Conservation (phyloP, 1,140 invertebrate species). For the Zaprionus camerounensis region DNA sequence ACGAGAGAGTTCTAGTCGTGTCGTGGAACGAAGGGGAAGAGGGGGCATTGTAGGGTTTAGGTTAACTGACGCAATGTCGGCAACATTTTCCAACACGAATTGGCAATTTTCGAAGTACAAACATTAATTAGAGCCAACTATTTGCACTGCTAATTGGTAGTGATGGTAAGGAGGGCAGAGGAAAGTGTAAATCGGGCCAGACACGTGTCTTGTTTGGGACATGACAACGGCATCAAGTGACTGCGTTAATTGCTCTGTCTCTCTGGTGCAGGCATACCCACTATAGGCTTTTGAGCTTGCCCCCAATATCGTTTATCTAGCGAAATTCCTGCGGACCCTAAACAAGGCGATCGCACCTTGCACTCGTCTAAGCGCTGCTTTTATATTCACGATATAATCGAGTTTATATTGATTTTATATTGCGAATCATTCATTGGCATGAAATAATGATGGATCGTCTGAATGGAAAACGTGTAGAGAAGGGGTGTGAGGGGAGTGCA, state of each 20-base stretch:
- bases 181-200: not conserved
- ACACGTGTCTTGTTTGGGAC: conserved; percentile 19
- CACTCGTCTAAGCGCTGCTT: conserved; percentile 1
- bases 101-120: conserved; percentile 48
- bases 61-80: conserved; percentile 23
- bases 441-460: conserved; percentile 7
- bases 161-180: not conserved
- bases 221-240: conserved; percentile 16
- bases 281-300: not conserved
- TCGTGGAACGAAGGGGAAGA: not conserved
- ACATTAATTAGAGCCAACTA: conserved; percentile 45
- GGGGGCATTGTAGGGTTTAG: not conserved
- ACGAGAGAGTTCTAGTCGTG: not conserved
- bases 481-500: not conserved
- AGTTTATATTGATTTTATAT: conserved; percentile 15
- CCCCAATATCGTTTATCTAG: conserved; percentile 6
- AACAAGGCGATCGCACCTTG: conserved; percentile 37
- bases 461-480: not conserved
- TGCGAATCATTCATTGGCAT: conserved; percentile 33
- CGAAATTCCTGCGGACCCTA: conserved; percentile 3
- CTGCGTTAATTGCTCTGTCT: conserved; percentile 26
- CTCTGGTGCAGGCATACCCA: not conserved
- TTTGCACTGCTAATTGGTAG: conserved; percentile 40
- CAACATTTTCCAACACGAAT: conserved; percentile 34
- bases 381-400: not conserved